Percentiles rank a stretch among this genome's conserved stretches.
These are phyloP conservation scores for Cottus gobio DNA, from an alignment of 2,113 vertebrate species.

Conservation along the genomic window DNA sequence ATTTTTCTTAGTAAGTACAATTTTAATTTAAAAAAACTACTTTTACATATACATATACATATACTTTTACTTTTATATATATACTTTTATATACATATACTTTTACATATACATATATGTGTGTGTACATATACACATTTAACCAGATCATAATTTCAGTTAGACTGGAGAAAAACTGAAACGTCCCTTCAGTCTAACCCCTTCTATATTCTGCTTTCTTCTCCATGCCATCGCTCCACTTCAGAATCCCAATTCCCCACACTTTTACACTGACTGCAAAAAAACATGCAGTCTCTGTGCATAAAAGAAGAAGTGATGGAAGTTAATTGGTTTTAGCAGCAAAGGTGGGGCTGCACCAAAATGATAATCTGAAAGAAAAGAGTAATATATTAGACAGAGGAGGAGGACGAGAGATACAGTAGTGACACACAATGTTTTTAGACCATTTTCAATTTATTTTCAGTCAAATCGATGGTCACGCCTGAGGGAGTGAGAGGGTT, in stretches of 20 bases:
- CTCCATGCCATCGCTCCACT: background rate
- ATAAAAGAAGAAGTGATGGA: conserved; percentile 10
- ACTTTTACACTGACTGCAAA: conserved; percentile 24
- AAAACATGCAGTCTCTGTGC: conserved; percentile 13
- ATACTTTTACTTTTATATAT: too few species aligned
- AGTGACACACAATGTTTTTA: background rate
- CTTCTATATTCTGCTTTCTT: conserved; percentile 6
- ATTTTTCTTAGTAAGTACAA: too few species aligned
- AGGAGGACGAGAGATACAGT: background rate
- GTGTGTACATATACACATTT: conserved; percentile 9
- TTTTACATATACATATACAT: too few species aligned
- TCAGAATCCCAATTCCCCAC: conserved; percentile 29
- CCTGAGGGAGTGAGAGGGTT: background rate
- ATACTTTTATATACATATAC: too few species aligned
- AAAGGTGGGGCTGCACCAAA: conserved; percentile 6
- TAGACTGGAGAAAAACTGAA: conserved; percentile 11
- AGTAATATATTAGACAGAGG: conserved; percentile 15
- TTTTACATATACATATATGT: too few species aligned
- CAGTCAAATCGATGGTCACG: background rate
- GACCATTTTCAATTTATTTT: background rate
- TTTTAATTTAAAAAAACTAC: too few species aligned
- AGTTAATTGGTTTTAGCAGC: conserved; percentile 32
- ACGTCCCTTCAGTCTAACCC: conserved; percentile 4
- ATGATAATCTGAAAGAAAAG: background rate
- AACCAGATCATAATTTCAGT: conserved; percentile 26